These are phyloP conservation scores for roundworm (Caenorhabditis elegans) DNA, from an alignment of 1,140 invertebrate species.

Conservation along the genomic window WBcel235 BX284606.5:2980501-2981000, in stretches of 20 bases:
- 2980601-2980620: neutral
- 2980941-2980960: neutral
- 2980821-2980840: conserved; percentile 19
- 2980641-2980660: conserved; percentile 22
- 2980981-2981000: neutral
- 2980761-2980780: neutral
- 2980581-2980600: neutral
- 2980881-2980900: neutral
- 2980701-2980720: conserved; percentile 29
- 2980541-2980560: neutral
- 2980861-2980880: neutral
- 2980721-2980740: neutral
- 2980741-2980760: neutral
- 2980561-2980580: neutral
- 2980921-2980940: conserved; percentile 2
- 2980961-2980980: neutral
- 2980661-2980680: neutral
- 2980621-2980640: neutral
- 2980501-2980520: neutral
- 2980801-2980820: conserved; percentile 21
- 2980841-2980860: conserved; percentile 13
- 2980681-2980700: conserved; percentile 20
- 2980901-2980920: neutral
- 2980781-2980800: neutral
- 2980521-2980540: conserved; percentile 3